Percentiles rank a stretch among this genome's conserved stretches.
Evolutionary conservation across 2,888 invertebrate species (phyloP).

Genomic region (Melolontha melolontha): DNA sequence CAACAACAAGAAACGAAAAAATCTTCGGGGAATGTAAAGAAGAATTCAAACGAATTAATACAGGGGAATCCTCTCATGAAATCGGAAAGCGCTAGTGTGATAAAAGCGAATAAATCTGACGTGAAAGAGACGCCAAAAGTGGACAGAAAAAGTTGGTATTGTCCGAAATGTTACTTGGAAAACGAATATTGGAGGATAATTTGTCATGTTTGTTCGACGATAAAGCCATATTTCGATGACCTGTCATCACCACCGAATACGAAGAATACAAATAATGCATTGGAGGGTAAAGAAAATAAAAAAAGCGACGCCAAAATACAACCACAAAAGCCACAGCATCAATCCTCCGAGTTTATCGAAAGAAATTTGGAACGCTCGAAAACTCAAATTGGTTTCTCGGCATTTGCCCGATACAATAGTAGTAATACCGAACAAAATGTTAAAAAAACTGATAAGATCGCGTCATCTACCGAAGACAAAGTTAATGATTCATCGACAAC

Average conservation of each 20-base stretch:
- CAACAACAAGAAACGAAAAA: constrained; percentile 56
- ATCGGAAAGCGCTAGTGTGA: constrained; percentile 61
- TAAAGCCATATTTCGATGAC: constrained; percentile 67
- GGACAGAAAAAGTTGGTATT: constrained; percentile 69
- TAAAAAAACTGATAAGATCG: constrained; percentile 46
- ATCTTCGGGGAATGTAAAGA: constrained; percentile 54
- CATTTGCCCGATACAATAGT: constrained; percentile 58
- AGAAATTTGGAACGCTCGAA: constrained; percentile 61
- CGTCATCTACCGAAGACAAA: constrained; percentile 13
- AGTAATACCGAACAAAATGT: constrained; percentile 54
- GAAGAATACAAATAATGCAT: constrained; percentile 9
- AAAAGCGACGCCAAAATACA: constrained; percentile 46
- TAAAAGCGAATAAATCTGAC: constrained; percentile 52
- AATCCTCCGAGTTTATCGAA: constrained; percentile 19
- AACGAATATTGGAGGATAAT: constrained; percentile 73
- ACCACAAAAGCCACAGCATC: constrained; percentile 43
- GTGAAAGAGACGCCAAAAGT: constrained; percentile 56
- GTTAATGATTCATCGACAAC: constrained; percentile 48
- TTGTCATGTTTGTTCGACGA: constrained; percentile 72
- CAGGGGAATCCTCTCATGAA: constrained; percentile 57
- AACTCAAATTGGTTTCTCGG: constrained; percentile 64
- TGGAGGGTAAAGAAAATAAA: constrained; percentile 42
- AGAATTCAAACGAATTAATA: constrained; percentile 51
- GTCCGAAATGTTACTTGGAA: constrained; percentile 71
- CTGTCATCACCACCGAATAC: constrained; percentile 46